phyloP scores from a whole-genome alignment of 1,140 invertebrate genomes.

The Caenorhabditis briggsae region DNA sequence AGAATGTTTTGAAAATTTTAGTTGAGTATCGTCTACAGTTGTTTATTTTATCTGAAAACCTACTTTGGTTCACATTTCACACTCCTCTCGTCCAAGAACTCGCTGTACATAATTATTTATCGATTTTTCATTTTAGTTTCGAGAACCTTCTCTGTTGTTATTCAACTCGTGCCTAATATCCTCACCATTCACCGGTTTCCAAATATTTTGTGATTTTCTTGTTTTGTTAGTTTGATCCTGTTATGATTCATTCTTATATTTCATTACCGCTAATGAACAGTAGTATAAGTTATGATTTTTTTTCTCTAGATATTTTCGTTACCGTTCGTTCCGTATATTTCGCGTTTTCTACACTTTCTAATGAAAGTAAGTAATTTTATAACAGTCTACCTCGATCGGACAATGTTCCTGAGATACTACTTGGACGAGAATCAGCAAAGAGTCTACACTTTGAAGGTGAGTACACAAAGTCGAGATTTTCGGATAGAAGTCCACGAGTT shows the following conservation, averaged over 20 bases:
- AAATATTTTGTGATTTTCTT: slow-evolving; percentile 30
- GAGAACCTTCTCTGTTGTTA: neutral
- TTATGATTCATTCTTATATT: neutral
- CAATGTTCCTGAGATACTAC: slow-evolving; percentile 81
- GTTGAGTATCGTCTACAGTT: slow-evolving; percentile 10
- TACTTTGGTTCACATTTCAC: neutral
- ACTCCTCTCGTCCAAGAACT: neutral
- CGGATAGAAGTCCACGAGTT: slow-evolving; percentile 68
- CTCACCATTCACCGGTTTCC: slow-evolving; percentile 20
- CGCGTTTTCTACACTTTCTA: neutral
- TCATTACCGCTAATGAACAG: neutral
- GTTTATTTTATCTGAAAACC: neutral
- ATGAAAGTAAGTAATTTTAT: neutral
- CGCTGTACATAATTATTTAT: slow-evolving; percentile 43
- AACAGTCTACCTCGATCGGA: slow-evolving; percentile 12
- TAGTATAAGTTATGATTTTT: neutral
- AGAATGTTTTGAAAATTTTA: neutral
- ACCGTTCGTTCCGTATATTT: neutral
- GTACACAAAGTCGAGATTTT: neutral
- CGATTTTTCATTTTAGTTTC: neutral
- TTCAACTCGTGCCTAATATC: slow-evolving; percentile 48
- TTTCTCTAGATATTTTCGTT: neutral
- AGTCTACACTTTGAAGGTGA: slow-evolving; percentile 80
- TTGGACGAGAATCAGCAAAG: slow-evolving; percentile 79
- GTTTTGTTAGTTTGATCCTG: slow-evolving; percentile 16